These are phyloP conservation scores for Atopsyche davidsoni DNA, from an alignment of 1,140 invertebrate species.

Conservation along the genomic window DNA sequence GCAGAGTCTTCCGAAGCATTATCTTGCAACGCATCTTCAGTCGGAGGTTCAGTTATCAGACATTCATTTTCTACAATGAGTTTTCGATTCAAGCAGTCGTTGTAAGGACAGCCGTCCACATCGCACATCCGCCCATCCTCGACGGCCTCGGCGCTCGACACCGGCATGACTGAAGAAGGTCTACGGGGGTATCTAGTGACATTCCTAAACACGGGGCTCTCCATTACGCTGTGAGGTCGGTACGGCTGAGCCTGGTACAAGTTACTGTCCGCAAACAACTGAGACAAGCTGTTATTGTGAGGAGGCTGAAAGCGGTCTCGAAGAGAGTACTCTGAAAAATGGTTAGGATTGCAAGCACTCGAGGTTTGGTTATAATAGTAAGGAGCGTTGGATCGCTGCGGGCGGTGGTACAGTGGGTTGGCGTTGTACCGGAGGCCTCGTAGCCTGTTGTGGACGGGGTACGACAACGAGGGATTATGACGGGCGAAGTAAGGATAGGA, in stretches of 20 bases:
- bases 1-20: slow-evolving; percentile 6
- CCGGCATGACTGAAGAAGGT: slow-evolving; percentile 27
- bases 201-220: slow-evolving; percentile 12
- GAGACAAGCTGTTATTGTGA: slow-evolving; percentile 18
- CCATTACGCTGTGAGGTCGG: slow-evolving; percentile 23
- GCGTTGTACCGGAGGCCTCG: slow-evolving; percentile 13
- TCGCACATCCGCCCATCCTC: slow-evolving; percentile 5
- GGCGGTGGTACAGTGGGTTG: slow-evolving; percentile 15
- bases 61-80: slow-evolving; percentile 5
- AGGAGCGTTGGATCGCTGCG: slow-evolving; percentile 10
- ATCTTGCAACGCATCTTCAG: slow-evolving; percentile 8
- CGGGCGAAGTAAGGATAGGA: slow-evolving; percentile 40
- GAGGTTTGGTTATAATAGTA: slow-evolving; percentile 26
- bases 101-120: slow-evolving; percentile 17
- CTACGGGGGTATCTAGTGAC: slow-evolving; percentile 10
- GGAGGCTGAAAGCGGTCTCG: slow-evolving; percentile 8
- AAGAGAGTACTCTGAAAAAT: slow-evolving; percentile 2
- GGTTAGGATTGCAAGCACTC: too few species aligned
- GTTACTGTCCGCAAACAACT: slow-evolving; percentile 22
- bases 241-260: slow-evolving; percentile 26
- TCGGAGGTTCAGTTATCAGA: slow-evolving; percentile 21
- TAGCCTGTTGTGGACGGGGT: slow-evolving; percentile 36
- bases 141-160: slow-evolving; percentile 8
- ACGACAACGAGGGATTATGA: slow-evolving; percentile 39
- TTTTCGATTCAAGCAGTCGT: slow-evolving; percentile 1